Evolutionary conservation across 2,113 vertebrate genomes (phyloP), one percentile per base, ranked within the genome.

Genomic region (Onychorhynchus coronatus): DNA sequence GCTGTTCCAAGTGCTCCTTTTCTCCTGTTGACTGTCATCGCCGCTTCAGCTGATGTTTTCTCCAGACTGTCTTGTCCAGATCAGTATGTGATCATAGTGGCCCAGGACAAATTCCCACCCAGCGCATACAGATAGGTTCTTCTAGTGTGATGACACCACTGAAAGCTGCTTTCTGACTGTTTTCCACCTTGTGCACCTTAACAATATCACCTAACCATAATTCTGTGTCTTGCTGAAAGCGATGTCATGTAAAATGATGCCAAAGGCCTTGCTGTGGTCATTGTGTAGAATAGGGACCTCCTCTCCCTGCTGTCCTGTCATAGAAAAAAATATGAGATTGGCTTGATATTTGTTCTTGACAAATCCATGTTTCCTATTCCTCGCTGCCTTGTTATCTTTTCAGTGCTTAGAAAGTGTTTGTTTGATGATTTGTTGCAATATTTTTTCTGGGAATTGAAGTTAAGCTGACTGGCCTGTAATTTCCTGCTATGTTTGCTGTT

Each of bases 391-490:
- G 74, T 89, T 91, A 84, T 89, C 76, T 89, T 68, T 67, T 18
- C 70, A n/a, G 23, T 1, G 18, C 79, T 92, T 74, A 77, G 50
- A 46, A 84, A 93, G 76, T 28, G 37, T 70, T 58, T 85, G 12
- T 82, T 70, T 90, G 92, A 86, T 33, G 63, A 91, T 78, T 89
- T 87, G 73, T 75, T 92, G 80, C 73, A 61, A 9, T 91, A 44
- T 81, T 92, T 89, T 91, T 91, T 61, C 55, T 44, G 93, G 91
- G 86, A 92, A 87, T 84, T 92, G 95, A 75, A 91, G 88, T 83
- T 86, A 88, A 93, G 76, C 61, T 91, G 91, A 42, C 70, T 91
- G 89, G 52, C 44, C 91, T 78, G 91, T 91, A 92, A 86, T 84
- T 94, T 80, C 80, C 61, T 35, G 33, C 86, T 49, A 28, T 89